Percentiles rank a stretch among this genome's conserved stretches.
These are phyloP conservation scores for Nylanderia fulva DNA, from an alignment of 1,140 invertebrate species.

Conservation along the genomic window DNA sequence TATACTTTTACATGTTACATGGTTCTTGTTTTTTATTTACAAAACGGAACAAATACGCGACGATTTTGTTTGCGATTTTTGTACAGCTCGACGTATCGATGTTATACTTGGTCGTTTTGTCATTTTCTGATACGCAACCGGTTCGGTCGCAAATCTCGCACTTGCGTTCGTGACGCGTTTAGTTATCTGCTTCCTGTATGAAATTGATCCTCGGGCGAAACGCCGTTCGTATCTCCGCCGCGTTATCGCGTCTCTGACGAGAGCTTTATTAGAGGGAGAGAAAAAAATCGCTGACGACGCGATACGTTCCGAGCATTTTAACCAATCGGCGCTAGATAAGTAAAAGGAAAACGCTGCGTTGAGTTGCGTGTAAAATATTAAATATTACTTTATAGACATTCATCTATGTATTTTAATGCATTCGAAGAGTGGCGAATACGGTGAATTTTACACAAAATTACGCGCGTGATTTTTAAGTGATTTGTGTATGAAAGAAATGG, in stretches of 20 bases:
- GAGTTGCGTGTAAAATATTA: background rate
- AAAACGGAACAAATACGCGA: background rate
- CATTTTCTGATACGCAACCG: constrained; percentile 36
- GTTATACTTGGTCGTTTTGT: constrained; percentile 13
- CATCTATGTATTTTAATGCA: background rate
- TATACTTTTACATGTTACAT: no score
- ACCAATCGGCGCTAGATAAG: background rate
- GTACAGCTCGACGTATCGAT: background rate
- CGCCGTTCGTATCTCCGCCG: constrained; percentile 14
- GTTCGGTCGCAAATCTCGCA: background rate
- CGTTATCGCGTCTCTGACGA: constrained; percentile 36
- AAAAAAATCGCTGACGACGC: constrained; percentile 9
- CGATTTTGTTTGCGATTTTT: constrained; percentile 1
- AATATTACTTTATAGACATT: background rate
- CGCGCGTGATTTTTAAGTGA: background rate
- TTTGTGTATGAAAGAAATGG: background rate
- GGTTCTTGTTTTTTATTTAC: background rate
- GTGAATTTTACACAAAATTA: background rate
- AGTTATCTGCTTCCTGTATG: constrained; percentile 53
- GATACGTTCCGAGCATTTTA: constrained; percentile 25
- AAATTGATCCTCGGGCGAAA: constrained; percentile 53
- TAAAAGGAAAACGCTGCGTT: background rate
- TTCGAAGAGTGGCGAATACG: background rate
- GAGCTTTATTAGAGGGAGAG: constrained; percentile 23
- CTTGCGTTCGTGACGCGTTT: constrained; percentile 10